Evolutionary conservation across 1,140 invertebrate species (phyloP).

Genomic region (Lepidurus arcticus): DNA sequence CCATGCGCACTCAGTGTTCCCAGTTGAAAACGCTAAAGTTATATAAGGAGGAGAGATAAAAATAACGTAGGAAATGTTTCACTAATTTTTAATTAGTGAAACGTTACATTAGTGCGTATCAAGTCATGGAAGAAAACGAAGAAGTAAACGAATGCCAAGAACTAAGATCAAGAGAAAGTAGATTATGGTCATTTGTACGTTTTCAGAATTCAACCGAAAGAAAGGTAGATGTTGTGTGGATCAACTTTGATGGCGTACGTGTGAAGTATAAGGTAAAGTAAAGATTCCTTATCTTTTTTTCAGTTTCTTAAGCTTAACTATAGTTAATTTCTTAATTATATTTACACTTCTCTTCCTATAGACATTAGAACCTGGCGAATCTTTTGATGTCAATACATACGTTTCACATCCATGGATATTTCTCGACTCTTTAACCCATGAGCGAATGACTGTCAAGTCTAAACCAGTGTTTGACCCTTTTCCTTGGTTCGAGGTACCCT

Average conservation of each 20-base stretch:
- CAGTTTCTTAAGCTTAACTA: background rate
- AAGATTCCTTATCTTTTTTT: too few relatives aligned
- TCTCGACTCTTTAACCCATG: conserved; percentile 55
- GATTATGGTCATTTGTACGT: conserved; percentile 52
- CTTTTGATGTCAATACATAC: conserved; percentile 61
- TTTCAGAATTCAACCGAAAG: conserved; percentile 62
- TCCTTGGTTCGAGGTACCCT: conserved; percentile 30
- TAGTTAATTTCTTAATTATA: background rate
- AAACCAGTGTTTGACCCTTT: conserved; percentile 43
- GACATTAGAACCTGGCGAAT: conserved; percentile 48
- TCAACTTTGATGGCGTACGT: conserved; percentile 59
- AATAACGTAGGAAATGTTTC: background rate
- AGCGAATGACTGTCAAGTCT: conserved; percentile 45
- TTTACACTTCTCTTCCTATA: conserved; percentile 32
- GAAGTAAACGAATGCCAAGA: background rate
- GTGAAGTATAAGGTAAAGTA: conserved; percentile 49
- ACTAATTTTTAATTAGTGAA: background rate
- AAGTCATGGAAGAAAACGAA: background rate
- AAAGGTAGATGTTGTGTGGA: conserved; percentile 63
- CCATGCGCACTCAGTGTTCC: too few relatives aligned
- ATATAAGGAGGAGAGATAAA: too few relatives aligned
- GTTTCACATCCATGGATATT: conserved; percentile 68
- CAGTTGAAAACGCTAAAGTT: too few relatives aligned
- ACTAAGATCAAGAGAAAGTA: conserved; percentile 24
- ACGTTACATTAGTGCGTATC: too few relatives aligned